These are phyloP conservation scores for Coenonympha arcania DNA, from an alignment of 2,888 invertebrate species.

Conservation along the genomic window DNA sequence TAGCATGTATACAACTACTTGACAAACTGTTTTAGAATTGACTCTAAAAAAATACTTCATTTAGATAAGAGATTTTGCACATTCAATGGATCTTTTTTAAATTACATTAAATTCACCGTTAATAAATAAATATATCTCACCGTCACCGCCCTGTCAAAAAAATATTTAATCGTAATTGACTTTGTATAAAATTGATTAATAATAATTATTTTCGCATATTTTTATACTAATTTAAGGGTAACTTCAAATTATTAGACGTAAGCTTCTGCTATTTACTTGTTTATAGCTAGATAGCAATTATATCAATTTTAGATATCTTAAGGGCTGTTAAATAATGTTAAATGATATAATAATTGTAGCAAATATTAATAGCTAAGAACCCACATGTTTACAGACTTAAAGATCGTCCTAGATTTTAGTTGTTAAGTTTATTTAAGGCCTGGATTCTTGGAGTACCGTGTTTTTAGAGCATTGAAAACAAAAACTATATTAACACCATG, in stretches of 20 bases:
- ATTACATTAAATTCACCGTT: too few relatives aligned
- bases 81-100: too few relatives aligned
- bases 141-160: not conserved
- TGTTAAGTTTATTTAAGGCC: not conserved
- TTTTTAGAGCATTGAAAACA: too few relatives aligned
- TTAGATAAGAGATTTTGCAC: too few relatives aligned
- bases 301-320: conserved; percentile 26
- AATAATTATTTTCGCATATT: conserved; percentile 24
- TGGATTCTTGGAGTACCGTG: too few relatives aligned
- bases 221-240: conserved; percentile 23
- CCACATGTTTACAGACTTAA: not conserved
- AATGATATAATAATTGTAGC: not conserved
- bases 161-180: not conserved
- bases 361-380: not conserved
- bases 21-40: too few relatives aligned
- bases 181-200: conserved; percentile 11
- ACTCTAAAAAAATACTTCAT: too few relatives aligned
- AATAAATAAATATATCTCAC: too few relatives aligned
- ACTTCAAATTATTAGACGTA: conserved; percentile 23
- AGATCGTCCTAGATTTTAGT: not conserved
- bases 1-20: too few relatives aligned
- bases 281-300: conserved; percentile 23
- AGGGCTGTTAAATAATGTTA: conserved; percentile 16
- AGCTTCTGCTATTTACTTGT: conserved; percentile 24
- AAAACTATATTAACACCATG: too few relatives aligned